Evolutionary conservation across 1,140 invertebrate genomes (phyloP).

Genomic region (Harpegnathos saltator): DNA sequence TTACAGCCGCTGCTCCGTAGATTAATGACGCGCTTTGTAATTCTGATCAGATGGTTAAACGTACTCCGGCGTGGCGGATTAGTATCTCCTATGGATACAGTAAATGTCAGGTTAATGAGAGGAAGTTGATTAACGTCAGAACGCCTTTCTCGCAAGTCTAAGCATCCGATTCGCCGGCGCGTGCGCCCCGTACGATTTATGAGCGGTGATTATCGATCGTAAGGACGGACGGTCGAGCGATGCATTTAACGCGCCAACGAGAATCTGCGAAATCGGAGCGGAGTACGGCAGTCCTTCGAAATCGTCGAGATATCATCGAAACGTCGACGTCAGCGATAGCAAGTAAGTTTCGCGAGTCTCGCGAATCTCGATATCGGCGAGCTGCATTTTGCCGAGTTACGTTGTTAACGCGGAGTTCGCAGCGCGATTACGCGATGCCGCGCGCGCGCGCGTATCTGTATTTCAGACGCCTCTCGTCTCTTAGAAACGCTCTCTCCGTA

Average conservation of each 20-base stretch:
- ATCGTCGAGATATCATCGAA: neutral
- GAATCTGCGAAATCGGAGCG: neutral
- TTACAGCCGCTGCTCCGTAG: neutral
- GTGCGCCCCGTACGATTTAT: neutral
- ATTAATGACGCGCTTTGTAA: slow-evolving; percentile 47
- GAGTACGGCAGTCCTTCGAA: neutral
- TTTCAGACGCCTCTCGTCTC: slow-evolving; percentile 1
- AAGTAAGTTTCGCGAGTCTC: no score
- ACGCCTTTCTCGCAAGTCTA: neutral
- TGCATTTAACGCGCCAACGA: no score
- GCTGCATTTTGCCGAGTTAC: slow-evolving; percentile 32
- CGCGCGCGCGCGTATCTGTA: slow-evolving; percentile 16
- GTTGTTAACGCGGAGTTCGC: slow-evolving; percentile 25
- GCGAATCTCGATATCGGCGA: slow-evolving; percentile 28
- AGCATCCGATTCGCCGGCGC: neutral
- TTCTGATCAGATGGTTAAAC: slow-evolving; percentile 30
- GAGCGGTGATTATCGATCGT: neutral
- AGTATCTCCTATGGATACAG: slow-evolving; percentile 10
- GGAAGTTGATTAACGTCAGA: slow-evolving; percentile 25
- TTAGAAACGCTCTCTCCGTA: neutral
- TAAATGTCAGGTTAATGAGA: slow-evolving; percentile 40
- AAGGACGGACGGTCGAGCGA: no score
- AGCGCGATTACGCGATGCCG: slow-evolving; percentile 20
- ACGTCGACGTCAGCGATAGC: slow-evolving; percentile 1
- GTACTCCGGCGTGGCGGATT: neutral